Conservation (phyloP, 2,888 invertebrate genomes). For the Pseudococcus viburni region DNA sequence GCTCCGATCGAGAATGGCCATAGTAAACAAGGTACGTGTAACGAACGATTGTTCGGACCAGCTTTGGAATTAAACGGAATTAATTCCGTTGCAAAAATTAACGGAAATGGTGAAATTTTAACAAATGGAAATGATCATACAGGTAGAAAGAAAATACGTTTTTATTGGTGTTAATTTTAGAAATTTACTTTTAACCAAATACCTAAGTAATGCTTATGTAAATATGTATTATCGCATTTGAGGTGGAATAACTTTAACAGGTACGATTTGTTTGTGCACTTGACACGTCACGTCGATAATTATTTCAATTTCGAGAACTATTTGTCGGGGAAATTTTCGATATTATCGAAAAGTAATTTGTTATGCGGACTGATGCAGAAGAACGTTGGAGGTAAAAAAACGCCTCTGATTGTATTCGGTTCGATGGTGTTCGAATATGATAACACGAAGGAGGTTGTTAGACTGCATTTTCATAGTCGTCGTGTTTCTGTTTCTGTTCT, state of each 20-base stretch:
- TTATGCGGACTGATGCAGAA: neutral
- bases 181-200: neutral
- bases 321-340: slow-evolving; percentile 31
- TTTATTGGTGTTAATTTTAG: slow-evolving; percentile 7
- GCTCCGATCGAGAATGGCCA: slow-evolving; percentile 60
- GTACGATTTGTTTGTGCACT: too few relatives aligned
- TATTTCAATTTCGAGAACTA: neutral
- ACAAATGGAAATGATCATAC: slow-evolving; percentile 60
- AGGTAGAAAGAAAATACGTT: slow-evolving; percentile 43
- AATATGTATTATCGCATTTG: too few relatives aligned
- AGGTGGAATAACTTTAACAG: too few relatives aligned
- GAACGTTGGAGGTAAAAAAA: slow-evolving; percentile 47
- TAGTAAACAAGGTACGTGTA: slow-evolving; percentile 66
- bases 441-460: slow-evolving; percentile 17
- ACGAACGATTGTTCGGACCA: slow-evolving; percentile 64
- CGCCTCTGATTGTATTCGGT: slow-evolving; percentile 51
- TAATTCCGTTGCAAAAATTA: slow-evolving; percentile 55
- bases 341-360: slow-evolving; percentile 48
- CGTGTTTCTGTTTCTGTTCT: neutral
- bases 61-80: slow-evolving; percentile 57
- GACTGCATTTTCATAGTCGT: neutral
- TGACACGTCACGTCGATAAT: slow-evolving; percentile 13
- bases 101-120: slow-evolving; percentile 61
- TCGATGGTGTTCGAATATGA: neutral
- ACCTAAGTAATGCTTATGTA: neutral